Percentiles rank a stretch among this genome's conserved stretches.
Conservation (phyloP, 2,797 vertebrate genomes). For the Schizopygopsis malacanthus region DNA sequence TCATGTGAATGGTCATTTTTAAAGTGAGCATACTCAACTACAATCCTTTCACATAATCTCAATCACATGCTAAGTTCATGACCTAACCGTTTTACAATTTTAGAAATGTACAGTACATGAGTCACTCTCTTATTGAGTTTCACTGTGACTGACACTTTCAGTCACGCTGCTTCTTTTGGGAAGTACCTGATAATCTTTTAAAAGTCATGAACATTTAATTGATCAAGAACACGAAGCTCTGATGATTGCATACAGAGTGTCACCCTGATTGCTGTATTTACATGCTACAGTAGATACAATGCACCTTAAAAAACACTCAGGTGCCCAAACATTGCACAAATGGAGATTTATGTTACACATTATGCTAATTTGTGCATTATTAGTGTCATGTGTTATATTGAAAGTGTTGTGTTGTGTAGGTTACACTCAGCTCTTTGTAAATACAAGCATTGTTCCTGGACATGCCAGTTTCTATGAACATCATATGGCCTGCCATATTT, state of each 20-base stretch:
- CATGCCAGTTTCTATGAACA: background rate
- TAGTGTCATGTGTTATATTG: background rate
- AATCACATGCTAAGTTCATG: background rate
- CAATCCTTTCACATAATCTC: background rate
- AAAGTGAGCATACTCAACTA: background rate
- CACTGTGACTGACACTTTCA: background rate
- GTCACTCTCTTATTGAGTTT: constrained; percentile 2
- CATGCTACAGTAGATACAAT: background rate
- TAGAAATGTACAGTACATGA: constrained; percentile 22
- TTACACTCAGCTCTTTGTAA: background rate
- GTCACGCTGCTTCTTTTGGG: background rate
- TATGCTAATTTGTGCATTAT: background rate
- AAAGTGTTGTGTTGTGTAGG: background rate
- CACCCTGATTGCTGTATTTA: background rate
- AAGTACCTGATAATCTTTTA: constrained; percentile 16
- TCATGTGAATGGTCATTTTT: background rate
- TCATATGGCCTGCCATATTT: background rate
- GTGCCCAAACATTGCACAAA: too few relatives aligned
- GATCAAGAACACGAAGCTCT: background rate
- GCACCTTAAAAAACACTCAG: background rate
- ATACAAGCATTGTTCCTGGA: background rate
- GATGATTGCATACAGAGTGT: background rate
- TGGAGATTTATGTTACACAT: background rate
- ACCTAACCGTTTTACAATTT: constrained; percentile 1
- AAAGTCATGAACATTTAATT: background rate